Percentiles rank a stretch among this genome's conserved stretches.
phyloP scores from a whole-genome alignment of 2,113 vertebrate genomes.

The Apodemus speciosus region DNA sequence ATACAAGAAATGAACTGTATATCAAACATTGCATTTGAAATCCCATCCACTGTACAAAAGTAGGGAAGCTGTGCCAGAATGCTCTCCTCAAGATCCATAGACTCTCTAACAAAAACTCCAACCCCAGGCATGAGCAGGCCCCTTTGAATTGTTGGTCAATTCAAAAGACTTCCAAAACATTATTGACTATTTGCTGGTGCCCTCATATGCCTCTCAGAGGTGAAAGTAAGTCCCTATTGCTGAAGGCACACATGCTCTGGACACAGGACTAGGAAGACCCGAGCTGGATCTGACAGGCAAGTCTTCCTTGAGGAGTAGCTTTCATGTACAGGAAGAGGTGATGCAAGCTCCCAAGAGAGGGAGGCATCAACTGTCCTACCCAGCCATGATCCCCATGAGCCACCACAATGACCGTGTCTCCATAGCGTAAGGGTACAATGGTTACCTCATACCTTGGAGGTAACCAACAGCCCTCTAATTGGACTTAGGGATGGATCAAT shows the following conservation, averaged over 20 bases:
- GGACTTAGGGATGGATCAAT: background rate
- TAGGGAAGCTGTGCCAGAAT: background rate
- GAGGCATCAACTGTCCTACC: background rate
- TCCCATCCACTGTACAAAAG: conserved; percentile 17
- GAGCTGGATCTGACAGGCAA: background rate
- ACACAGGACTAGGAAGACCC: background rate
- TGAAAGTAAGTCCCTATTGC: background rate
- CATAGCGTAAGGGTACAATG: background rate
- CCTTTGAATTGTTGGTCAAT: background rate
- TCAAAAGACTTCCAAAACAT: background rate
- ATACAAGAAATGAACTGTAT: background rate
- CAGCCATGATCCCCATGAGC: background rate
- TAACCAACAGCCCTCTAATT: background rate
- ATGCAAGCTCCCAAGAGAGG: background rate
- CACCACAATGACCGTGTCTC: background rate
- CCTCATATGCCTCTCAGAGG: background rate
- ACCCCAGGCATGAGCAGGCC: background rate
- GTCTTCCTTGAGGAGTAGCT: background rate
- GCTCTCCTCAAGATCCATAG: background rate
- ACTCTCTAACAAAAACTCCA: background rate
- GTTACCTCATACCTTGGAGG: background rate
- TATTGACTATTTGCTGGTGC: background rate
- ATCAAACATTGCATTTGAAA: background rate
- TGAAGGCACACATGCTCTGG: background rate
- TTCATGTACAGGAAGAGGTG: background rate